phyloP scores from a whole-genome alignment of 2,113 vertebrate species.

The Uria lomvia region DNA sequence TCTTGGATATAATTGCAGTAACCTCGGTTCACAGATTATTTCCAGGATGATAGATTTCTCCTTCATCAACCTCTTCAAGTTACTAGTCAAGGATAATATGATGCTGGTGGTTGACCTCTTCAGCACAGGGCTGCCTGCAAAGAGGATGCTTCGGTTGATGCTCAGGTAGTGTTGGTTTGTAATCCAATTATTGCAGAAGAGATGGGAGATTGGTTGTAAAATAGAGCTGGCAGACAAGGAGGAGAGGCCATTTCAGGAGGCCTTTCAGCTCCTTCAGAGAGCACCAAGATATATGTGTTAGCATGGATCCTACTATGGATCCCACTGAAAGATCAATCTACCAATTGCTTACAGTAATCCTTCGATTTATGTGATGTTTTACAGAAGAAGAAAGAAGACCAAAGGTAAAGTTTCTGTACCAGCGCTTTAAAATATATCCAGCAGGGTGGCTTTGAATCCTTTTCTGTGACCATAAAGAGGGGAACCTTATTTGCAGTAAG shows the following conservation, averaged over 20 bases:
- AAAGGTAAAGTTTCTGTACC: background rate
- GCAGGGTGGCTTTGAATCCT: background rate
- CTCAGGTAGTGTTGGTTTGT: background rate
- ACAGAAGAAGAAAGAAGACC: background rate
- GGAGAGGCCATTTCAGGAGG: background rate
- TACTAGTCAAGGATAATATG: background rate
- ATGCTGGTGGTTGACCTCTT: background rate
- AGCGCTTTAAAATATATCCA: background rate
- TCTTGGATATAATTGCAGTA: background rate
- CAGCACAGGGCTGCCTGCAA: background rate
- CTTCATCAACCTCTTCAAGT: background rate
- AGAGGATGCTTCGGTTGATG: background rate
- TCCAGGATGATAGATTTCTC: background rate
- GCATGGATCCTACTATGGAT: background rate
- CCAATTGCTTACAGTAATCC: background rate
- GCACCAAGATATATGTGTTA: background rate
- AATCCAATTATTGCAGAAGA: background rate
- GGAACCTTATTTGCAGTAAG: background rate
- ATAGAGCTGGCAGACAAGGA: background rate
- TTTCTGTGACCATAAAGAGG: background rate
- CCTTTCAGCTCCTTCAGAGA: background rate
- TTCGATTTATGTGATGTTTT: background rate
- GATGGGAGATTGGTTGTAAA: background rate
- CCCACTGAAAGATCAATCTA: background rate
- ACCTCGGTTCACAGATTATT: background rate